Percentiles rank a stretch among this genome's conserved stretches.
Conservation (phyloP, 2,113 vertebrate species). For the Hylia prasina region DNA sequence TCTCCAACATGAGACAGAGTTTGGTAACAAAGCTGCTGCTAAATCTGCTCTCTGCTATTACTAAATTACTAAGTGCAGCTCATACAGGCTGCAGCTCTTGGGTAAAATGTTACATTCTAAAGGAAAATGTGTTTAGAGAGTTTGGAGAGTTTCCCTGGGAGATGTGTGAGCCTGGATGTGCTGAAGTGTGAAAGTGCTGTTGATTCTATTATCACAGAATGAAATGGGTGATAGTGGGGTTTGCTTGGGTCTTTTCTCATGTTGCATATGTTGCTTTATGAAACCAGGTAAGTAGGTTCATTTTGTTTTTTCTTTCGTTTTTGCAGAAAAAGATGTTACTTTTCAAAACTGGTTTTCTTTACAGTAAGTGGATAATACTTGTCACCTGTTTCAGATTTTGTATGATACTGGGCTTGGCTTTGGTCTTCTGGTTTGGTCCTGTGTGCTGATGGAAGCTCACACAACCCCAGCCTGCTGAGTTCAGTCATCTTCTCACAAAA, state of each 20-base stretch:
- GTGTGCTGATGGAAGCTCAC: neutral
- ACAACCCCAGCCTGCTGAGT: neutral
- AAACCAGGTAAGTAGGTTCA: neutral
- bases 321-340: neutral
- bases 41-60: neutral
- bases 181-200: neutral
- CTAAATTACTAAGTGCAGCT: neutral
- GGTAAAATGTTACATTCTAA: neutral
- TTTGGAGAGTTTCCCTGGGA: neutral
- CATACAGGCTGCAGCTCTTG: neutral
- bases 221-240: neutral
- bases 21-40: neutral
- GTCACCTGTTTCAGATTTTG: neutral
- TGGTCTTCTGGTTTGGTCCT: fast-evolving
- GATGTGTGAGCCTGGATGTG: neutral
- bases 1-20: neutral
- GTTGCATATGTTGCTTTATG: neutral
- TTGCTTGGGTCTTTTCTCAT: neutral
- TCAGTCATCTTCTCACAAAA: neutral
- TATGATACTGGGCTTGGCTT: neutral
- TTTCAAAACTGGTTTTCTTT: neutral
- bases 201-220: neutral
- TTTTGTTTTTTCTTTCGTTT: neutral
- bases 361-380: too few species aligned
- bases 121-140: neutral